Evolutionary conservation across 1,140 invertebrate species (phyloP), one percentile per base, ranked within the genome.

Genomic region (Metopolophium dirhodum): DNA sequence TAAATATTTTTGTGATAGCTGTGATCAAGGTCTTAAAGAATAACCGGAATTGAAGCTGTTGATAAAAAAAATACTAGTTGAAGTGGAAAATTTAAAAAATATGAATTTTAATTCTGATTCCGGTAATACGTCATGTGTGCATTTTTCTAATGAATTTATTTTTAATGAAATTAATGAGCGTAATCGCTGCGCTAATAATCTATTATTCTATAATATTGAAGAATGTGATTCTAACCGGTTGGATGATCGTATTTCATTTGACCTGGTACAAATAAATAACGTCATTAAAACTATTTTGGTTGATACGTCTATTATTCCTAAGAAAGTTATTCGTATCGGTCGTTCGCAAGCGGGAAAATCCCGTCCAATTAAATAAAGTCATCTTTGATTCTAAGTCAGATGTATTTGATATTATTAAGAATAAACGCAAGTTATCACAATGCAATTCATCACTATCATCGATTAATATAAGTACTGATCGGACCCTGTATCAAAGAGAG

Each of bases 401-500:
- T 51, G 51, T 51, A 51, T 51, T 51, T 51, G 51, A 51, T 22
- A 51, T 51, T 51, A 51, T 51, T 51, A 77, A 77, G 68, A 77
- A 77, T 77, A 77, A 77, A 77, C 68, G 68, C 18, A 35, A 77
- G 68, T 77, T 77, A 77, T n/a, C n/a, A 77, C 68, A 77, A n/a
- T 77, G 30, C 30, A 77, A 77, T 77, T 11, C n/a, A 18, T n/a
- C 68, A n/a, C 68, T 77, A 35, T n/a, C 68, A 77, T 77, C n/a
- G 68, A 77, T 77, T 35, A 77, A 77, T 18, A 77, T 77, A 77
- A 77, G n/a, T 77, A 77, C n/a, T 77, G 68, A 77, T 77, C n/a
- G n/a, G 68, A 77, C 68, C 30, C n/a, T n/a, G 30, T 77, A n/a
- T n/a, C 68, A 77, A 77, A 77, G n/a, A n/a, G 68, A 77, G 30